A percentile compares a stretch with the other conserved stretches of the same genome.
Conservation (phyloP, 2,113 vertebrate genomes). For the Sinosuthora webbiana region DNA sequence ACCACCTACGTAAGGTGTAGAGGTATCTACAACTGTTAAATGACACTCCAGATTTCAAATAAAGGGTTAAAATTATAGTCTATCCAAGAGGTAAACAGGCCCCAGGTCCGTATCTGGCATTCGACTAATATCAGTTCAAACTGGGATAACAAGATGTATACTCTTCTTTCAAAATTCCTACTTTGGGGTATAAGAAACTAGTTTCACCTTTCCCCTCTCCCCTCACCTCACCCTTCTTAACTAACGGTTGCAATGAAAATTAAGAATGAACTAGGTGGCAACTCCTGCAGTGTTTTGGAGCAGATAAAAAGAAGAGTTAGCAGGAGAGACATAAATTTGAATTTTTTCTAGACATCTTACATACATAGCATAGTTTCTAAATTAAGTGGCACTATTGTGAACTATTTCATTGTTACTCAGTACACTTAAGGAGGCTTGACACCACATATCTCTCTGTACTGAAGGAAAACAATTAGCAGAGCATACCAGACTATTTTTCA, state of each 20-base stretch:
- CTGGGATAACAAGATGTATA: not conserved
- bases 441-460: not conserved
- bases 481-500: not conserved
- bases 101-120: not conserved
- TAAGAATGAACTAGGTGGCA: not conserved
- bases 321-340: not conserved
- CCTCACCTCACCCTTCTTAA: not conserved
- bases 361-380: not conserved
- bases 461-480: not conserved
- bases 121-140: not conserved
- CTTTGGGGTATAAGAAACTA: not conserved
- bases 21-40: not conserved
- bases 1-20: accelerated
- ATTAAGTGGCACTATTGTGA: not conserved
- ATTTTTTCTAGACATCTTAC: not conserved
- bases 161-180: not conserved
- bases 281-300: not conserved
- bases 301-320: not conserved
- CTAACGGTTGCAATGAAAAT: not conserved
- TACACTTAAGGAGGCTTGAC: not conserved
- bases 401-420: not conserved
- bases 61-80: not conserved
- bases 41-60: not conserved
- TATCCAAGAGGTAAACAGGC: not conserved
- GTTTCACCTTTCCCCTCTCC: not conserved